Evolutionary conservation across 2,888 invertebrate species (phyloP).

Genomic region (Ethmia dodecea): DNA sequence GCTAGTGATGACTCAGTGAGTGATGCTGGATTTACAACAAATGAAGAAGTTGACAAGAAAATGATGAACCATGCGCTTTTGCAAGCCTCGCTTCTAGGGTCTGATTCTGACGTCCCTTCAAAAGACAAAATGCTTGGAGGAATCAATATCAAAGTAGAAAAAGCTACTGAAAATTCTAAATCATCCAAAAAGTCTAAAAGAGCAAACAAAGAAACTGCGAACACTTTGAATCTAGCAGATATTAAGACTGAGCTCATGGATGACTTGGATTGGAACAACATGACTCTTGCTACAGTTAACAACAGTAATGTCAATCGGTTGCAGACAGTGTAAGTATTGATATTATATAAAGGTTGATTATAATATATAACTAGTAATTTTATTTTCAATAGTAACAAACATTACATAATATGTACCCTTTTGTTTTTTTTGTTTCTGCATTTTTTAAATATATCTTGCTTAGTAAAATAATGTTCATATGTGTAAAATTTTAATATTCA

Average conservation of each 20-base stretch:
- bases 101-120: constrained; percentile 28
- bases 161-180: constrained; percentile 30
- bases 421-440: too few relatives aligned
- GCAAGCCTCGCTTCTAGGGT: constrained; percentile 18
- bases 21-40: constrained; percentile 44
- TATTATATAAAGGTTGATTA: too few relatives aligned
- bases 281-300: constrained; percentile 66
- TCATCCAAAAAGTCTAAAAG: constrained; percentile 49
- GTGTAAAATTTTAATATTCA: constrained; percentile 47
- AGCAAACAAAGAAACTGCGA: constrained; percentile 30
- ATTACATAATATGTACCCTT: too few relatives aligned
- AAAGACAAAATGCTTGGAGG: constrained; percentile 68
- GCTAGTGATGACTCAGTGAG: constrained; percentile 69
- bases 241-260: constrained; percentile 72
- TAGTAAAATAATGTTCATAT: too few relatives aligned
- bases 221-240: constrained; percentile 46
- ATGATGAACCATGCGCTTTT: constrained; percentile 35
- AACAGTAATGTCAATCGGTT: constrained; percentile 57
- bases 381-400: too few relatives aligned
- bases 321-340: constrained; percentile 66
- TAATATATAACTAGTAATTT: too few relatives aligned
- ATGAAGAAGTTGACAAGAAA: constrained; percentile 46
- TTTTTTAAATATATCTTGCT: too few relatives aligned
- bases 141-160: constrained; percentile 61
- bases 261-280: constrained; percentile 67